Base-by-base conservation (phyloP, 2,113 vertebrate genomes). In the Oncorhynchus kisutch region DNA sequence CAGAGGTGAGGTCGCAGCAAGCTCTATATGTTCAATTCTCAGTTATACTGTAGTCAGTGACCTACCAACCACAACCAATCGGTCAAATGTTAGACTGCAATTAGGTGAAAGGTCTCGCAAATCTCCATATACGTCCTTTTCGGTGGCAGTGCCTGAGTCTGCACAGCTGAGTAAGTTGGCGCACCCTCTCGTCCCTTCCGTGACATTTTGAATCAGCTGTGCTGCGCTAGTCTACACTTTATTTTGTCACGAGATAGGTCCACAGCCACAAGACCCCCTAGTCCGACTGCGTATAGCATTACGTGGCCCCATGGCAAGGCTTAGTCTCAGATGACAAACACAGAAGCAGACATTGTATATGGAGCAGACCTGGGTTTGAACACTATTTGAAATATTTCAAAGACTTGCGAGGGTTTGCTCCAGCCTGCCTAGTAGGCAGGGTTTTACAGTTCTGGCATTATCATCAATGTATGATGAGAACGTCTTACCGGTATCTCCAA, bases 191-290 rank as follows among this genome's bases (percentile, higher is more conserved):
- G 79, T 34, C 72, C 60, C 51, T n/a, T 7, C 59, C 81, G 85
- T 84, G 85, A 86, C 86, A 84, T 89, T 89, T 88, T 74, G 67
- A 80, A 72, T 81, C 84, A 79, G 84, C 77, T 71, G 20, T 60
- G 77, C 82, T 81, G 83, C 73, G 20, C 31, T 20, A 81, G 62
- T 54, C 16, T 18, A 54, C 3, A 72, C 78, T 76, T 62, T 89
- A 87, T 91, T 91, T 89, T 87, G 88, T 78, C 86, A 92, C 67
- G 76, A 72, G 87, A 91, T 87, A 85, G 59, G 74, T 76, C 74
- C 64, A 74, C 31, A 67, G 79, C 76, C 86, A 83, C 80, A 87
- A 83, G 83, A 77, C 82, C 78, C 73, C 29, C 79, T 72, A 79
- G 72, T 25, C 62, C 57, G 84, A 72, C 70, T 54, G 73, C 75